phyloP scores from a whole-genome alignment of 2,888 invertebrate species.

The Noctua janthina region DNA sequence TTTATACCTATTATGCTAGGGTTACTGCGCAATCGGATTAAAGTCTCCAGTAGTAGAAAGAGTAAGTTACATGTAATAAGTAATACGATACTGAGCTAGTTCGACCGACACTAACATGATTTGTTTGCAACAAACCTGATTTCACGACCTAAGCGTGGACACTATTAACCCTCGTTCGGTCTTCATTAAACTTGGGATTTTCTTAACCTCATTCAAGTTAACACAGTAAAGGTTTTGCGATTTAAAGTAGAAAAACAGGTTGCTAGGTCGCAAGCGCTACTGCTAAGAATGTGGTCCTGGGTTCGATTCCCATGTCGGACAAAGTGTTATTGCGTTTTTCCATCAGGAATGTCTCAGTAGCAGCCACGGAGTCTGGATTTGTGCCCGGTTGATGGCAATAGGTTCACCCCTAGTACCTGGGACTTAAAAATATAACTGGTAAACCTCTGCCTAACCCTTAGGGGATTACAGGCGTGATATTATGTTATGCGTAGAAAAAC shows the following conservation, averaged over 20 bases:
- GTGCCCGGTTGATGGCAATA: too few relatives aligned
- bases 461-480: too few relatives aligned
- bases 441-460: too few relatives aligned
- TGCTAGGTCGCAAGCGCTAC: not conserved
- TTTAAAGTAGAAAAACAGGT: not conserved
- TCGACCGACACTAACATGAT: constrained; percentile 42
- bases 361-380: too few relatives aligned
- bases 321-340: not conserved
- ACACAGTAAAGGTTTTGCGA: not conserved
- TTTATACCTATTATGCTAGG: constrained; percentile 12
- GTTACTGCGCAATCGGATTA: constrained; percentile 50
- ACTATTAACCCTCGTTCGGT: not conserved
- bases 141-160: constrained; percentile 22
- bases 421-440: too few relatives aligned
- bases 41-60: constrained; percentile 24
- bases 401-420: too few relatives aligned
- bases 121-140: constrained; percentile 45
- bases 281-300: not conserved
- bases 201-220: not conserved
- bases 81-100: constrained; percentile 36
- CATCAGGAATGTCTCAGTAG: not conserved
- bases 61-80: constrained; percentile 43
- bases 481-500: not conserved
- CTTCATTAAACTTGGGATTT: not conserved
- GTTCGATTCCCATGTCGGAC: not conserved